phyloP scores from a whole-genome alignment of 2,797 vertebrate genomes.

The Falco columbarius region DNA sequence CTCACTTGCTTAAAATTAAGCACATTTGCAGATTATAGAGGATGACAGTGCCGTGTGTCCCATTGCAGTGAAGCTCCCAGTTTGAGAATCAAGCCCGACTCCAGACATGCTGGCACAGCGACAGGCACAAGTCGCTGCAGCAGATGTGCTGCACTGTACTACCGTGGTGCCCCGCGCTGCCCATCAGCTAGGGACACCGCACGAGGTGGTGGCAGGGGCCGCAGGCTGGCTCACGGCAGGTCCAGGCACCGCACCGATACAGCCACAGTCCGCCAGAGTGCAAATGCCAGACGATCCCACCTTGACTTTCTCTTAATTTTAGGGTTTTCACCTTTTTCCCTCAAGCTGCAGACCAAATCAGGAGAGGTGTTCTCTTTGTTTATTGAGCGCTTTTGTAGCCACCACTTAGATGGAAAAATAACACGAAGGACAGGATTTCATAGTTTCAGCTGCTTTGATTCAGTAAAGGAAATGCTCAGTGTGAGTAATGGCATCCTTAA shows the following conservation, averaged over 20 bases:
- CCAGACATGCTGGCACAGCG: neutral
- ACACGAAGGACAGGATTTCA: neutral
- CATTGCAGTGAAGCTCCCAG: neutral
- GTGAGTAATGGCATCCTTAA: conserved; percentile 34
- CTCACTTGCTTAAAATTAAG: neutral
- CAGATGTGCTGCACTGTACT: neutral
- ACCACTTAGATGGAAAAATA: neutral
- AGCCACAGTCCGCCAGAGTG: neutral
- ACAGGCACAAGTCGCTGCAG: neutral
- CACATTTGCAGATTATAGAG: neutral
- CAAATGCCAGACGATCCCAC: neutral
- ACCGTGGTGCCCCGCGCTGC: rapidly evolving
- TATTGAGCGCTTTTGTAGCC: neutral
- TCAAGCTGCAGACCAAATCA: neutral
- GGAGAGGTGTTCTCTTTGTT: neutral
- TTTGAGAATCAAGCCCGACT: neutral
- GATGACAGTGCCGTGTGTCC: neutral
- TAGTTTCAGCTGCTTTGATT: neutral
- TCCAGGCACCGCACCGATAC: rapidly evolving
- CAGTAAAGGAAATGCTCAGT: neutral
- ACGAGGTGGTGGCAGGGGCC: neutral
- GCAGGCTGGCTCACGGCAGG: neutral
- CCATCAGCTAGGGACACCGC: too few relatives aligned
- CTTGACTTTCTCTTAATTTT: neutral
- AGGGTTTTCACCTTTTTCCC: neutral